Percentiles rank a stretch among this genome's conserved stretches.
Conservation (phyloP, 2,113 vertebrate genomes). For the Sciurus niger region DNA sequence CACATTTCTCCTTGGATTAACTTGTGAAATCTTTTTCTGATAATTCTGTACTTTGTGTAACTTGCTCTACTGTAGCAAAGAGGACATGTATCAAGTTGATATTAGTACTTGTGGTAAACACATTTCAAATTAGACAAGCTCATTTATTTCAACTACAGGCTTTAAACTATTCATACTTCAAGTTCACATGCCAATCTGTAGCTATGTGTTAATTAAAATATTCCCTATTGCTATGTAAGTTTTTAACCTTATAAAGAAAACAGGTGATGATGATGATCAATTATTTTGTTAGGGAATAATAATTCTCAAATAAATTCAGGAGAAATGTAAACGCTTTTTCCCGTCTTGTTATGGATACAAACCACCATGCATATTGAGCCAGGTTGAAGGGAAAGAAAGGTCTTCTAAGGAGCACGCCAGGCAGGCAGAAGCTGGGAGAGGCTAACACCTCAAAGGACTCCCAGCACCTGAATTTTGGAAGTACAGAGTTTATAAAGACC, state of each 20-base stretch:
- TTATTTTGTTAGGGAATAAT: neutral
- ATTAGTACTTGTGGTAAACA: neutral
- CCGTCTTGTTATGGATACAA: too few relatives aligned
- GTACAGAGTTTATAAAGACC: too few relatives aligned
- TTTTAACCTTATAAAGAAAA: conserved; percentile 38
- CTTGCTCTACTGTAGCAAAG: neutral
- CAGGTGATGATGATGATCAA: neutral
- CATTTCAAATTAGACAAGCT: neutral
- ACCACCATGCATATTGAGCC: too few relatives aligned
- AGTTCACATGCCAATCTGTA: neutral
- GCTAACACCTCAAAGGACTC: too few relatives aligned
- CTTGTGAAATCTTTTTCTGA: neutral
- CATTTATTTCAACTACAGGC: neutral
- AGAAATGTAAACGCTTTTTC: neutral
- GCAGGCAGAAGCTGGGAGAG: too few relatives aligned
- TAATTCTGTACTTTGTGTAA: conserved; percentile 22
- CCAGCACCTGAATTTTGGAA: too few relatives aligned
- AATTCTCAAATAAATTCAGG: conserved; percentile 36
- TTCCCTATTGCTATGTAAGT: neutral
- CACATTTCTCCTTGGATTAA: neutral
- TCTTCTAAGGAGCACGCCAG: too few relatives aligned
- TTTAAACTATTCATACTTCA: conserved; percentile 4
- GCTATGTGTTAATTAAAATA: neutral
- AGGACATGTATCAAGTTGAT: neutral
- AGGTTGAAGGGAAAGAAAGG: too few relatives aligned